A percentile compares a stretch with the other conserved stretches of the same genome.
Evolutionary conservation across 2,888 invertebrate genomes (phyloP).

Genomic region (Slavum lentiscoides): DNA sequence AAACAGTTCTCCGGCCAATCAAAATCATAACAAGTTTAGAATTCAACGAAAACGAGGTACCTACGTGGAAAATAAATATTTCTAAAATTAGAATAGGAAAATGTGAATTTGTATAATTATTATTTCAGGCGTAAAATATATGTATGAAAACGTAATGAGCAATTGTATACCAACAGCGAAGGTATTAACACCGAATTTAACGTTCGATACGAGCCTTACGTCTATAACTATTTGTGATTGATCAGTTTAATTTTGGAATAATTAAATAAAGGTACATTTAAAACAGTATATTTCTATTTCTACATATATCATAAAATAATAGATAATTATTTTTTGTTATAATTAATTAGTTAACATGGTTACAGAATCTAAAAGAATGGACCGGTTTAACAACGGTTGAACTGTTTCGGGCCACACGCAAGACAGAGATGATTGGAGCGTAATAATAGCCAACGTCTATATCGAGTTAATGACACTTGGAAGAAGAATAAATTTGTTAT

Average conservation of each 20-base stretch:
- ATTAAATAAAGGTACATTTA: no score
- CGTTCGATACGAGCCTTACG: conserved; percentile 17
- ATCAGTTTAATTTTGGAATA: background rate
- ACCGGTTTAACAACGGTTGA: no score
- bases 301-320: background rate
- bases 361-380: no score
- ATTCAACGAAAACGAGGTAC: conserved; percentile 43
- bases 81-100: no score
- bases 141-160: conserved; percentile 85
- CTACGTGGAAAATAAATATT: background rate
- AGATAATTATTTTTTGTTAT: no score
- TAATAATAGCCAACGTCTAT: no score
- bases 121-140: conserved; percentile 74
- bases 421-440: no score
- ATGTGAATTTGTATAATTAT: background rate
- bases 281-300: no score
- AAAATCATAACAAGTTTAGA: conserved; percentile 42
- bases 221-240: conserved; percentile 25
- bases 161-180: conserved; percentile 61
- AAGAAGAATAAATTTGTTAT: no score
- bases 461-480: no score
- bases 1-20: conserved; percentile 46
- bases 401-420: no score
- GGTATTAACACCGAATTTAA: conserved; percentile 39
- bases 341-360: no score